phyloP scores from a whole-genome alignment of 2,113 vertebrate species.

The Oreochromis tanganicae region DNA sequence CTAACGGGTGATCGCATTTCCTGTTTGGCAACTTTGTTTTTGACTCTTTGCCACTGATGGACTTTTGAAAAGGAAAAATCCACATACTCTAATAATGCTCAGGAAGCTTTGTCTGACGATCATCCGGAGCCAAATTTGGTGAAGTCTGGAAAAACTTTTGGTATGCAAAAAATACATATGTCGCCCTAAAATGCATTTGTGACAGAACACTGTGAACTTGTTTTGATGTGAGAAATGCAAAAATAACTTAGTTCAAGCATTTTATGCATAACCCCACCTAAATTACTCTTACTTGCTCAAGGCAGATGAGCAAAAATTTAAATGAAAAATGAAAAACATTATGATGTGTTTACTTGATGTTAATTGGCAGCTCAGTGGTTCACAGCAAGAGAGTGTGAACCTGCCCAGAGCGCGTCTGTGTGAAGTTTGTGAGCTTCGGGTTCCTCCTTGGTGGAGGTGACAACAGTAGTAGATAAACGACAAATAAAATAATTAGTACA shows the following conservation, averaged over 20 bases:
- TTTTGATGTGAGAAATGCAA: background rate
- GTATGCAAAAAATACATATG: background rate
- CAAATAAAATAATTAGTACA: background rate
- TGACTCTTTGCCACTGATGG: background rate
- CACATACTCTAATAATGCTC: background rate
- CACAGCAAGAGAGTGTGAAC: background rate
- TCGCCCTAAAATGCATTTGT: accelerated
- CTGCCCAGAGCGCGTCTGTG: background rate
- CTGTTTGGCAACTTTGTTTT: background rate
- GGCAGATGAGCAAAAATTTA: background rate
- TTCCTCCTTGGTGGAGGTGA: background rate
- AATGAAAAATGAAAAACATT: background rate
- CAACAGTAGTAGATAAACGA: background rate
- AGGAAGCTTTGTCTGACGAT: accelerated
- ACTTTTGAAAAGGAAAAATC: background rate
- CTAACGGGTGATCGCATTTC: background rate
- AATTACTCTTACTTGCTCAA: background rate
- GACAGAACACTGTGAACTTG: background rate
- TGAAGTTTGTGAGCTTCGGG: background rate
- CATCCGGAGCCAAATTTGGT: accelerated
- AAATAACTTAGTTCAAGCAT: background rate
- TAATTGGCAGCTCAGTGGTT: background rate
- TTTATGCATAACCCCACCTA: background rate
- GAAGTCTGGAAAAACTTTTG: accelerated
- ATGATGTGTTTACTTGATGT: background rate